A percentile compares a stretch with the other conserved stretches of the same genome.
phyloP scores from a whole-genome alignment of 2,888 invertebrate genomes.

The Drosophila setosimentum region DNA sequence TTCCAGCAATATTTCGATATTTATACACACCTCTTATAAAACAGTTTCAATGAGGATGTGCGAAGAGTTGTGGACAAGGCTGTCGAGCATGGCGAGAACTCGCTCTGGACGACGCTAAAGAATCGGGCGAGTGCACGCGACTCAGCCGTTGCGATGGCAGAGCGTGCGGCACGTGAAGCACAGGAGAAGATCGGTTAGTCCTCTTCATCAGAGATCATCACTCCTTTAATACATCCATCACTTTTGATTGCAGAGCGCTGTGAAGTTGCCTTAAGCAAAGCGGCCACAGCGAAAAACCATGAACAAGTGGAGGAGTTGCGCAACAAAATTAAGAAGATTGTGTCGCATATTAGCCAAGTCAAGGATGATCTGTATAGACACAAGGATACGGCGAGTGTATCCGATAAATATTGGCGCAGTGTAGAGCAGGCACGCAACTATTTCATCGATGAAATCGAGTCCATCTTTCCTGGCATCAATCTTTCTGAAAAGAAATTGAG shows the following conservation, averaged over 20 bases:
- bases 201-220: neutral
- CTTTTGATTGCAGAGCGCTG: constrained; percentile 75
- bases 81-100: constrained; percentile 87
- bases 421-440: constrained; percentile 87
- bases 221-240: neutral
- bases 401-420: constrained; percentile 93
- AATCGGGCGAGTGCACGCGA: constrained; percentile 87
- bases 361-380: constrained; percentile 88
- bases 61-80: constrained; percentile 87
- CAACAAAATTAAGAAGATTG: constrained; percentile 86
- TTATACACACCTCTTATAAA: neutral
- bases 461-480: constrained; percentile 90
- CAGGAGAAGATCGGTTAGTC: constrained; percentile 86
- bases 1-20: no score
- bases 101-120: constrained; percentile 87
- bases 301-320: constrained; percentile 86
- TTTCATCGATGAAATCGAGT: constrained; percentile 89
- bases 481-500: constrained; percentile 88
- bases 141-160: constrained; percentile 86
- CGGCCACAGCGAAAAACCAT: constrained; percentile 75
- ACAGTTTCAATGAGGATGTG: constrained; percentile 86
- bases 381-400: constrained; percentile 87
- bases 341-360: constrained; percentile 87
- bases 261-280: constrained; percentile 82
- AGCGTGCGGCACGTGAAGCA: constrained; percentile 87